phyloP scores from a whole-genome alignment of 2,113 vertebrate species.

The Forbesichthys papilliferus region DNA sequence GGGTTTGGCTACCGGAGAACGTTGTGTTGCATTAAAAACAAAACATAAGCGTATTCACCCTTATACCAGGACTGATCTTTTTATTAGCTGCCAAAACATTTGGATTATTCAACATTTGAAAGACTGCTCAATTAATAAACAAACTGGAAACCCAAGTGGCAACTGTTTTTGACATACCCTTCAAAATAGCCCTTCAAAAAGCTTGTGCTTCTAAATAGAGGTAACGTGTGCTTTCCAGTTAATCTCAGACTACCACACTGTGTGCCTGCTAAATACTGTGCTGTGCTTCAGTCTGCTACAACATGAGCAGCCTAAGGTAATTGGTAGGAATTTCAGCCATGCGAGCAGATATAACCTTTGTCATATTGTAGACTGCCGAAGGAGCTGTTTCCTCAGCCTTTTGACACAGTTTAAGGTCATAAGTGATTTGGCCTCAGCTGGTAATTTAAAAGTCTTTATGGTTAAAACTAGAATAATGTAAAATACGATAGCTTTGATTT shows the following conservation, averaged over 20 bases:
- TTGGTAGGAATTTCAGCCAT: constrained; percentile 49
- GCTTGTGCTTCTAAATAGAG: constrained; percentile 15
- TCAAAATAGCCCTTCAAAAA: constrained; percentile 18
- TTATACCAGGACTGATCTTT: background rate
- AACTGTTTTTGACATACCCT: constrained; percentile 42
- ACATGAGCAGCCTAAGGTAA: constrained; percentile 60
- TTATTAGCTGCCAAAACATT: background rate
- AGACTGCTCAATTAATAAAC: background rate
- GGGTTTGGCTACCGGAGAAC: background rate
- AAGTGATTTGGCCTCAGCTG: background rate
- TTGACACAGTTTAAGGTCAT: background rate
- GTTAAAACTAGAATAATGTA: background rate
- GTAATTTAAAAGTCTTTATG: background rate
- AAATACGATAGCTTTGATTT: background rate
- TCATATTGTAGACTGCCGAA: constrained; percentile 29
- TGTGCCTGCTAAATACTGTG: constrained; percentile 50
- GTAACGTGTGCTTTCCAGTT: constrained; percentile 64
- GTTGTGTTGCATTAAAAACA: background rate
- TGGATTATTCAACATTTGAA: background rate
- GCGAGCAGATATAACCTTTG: constrained; percentile 40
- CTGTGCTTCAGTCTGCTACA: constrained; percentile 38
- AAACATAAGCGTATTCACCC: background rate
- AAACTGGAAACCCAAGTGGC: constrained; percentile 15
- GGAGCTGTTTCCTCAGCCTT: background rate
- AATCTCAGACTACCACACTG: constrained; percentile 65